Evolutionary conservation across 2,113 vertebrate genomes (phyloP).

Genomic region (Pteruthius melanotis): DNA sequence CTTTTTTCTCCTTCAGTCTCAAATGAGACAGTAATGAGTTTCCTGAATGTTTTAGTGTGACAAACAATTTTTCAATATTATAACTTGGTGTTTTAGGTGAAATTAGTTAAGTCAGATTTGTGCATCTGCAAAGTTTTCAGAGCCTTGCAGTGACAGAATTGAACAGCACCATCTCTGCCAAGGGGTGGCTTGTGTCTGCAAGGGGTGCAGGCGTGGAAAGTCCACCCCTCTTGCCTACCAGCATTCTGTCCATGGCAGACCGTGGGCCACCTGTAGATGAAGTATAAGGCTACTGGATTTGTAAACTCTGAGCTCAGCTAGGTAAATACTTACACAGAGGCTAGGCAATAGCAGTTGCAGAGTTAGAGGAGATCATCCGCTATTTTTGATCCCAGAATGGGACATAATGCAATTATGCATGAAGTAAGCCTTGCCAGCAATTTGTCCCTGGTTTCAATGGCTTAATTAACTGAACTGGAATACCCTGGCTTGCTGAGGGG

Average conservation of each 20-base stretch:
- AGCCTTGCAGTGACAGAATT: not conserved
- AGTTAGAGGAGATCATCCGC: not conserved
- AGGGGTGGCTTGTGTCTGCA: not conserved
- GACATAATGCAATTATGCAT: not conserved
- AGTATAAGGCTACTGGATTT: not conserved
- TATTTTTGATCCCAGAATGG: not conserved
- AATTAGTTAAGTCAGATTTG: not conserved
- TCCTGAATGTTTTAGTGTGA: slow-evolving; percentile 10
- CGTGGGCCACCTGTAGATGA: not conserved
- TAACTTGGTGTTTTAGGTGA: not conserved
- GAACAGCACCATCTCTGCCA: not conserved
- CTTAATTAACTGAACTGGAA: slow-evolving; percentile 16
- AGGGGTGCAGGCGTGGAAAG: not conserved
- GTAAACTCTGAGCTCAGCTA: not conserved
- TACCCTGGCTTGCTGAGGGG: not conserved
- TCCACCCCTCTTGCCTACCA: not conserved
- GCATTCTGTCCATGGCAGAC: not conserved
- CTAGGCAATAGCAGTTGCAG: not conserved
- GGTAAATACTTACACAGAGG: not conserved
- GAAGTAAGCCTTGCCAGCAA: not conserved
- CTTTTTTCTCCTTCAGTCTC: not conserved
- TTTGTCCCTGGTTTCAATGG: not conserved
- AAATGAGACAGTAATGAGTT: not conserved
- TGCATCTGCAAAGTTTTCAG: slow-evolving; percentile 14
- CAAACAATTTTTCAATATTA: not conserved